Base-by-base conservation (phyloP, 92 coral and sea anemone species). In the Montipora capitata region DNA sequence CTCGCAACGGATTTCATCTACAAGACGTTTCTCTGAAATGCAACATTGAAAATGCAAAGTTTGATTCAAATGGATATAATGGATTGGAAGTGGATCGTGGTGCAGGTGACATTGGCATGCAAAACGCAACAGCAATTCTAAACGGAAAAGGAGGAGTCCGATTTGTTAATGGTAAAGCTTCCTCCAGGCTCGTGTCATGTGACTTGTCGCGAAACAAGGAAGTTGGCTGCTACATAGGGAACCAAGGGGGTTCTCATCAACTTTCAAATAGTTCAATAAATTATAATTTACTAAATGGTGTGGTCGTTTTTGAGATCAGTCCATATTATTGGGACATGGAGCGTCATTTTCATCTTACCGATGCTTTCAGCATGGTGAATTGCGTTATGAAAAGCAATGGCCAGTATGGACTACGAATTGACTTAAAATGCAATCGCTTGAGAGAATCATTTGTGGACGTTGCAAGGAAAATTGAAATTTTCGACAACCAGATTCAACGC, bases 141-240 rank as follows among this genome's bases (percentile, higher is more conserved):
- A 93, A 85, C 27, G 72, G 35, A 11, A 11, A 51, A 6, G 72
- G 88, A 3, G 96, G 96, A 13, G 56, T 93, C 38, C 52, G 71
- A 43, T 13, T 85, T 65, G 65, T 48, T 38, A 88, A 93, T 16
- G 96, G 96, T 3, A 45, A 64, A 11, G 88, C 74, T 1, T 81
- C 89, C 3, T 48, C 80, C 27, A 40, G 17, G 7, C 52, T 89
- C 38, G 4, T 39, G 20, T 45, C 14, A 4, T 90, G 86, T 14
- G 10, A 79, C 0, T 48, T 93, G 3, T 63, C 73, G 15, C 58
- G 42, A 14, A 93, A 93, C 35, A 45, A 40, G 13, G 76, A 76
- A 18, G 91, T 85, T 35, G 96, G 96, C 3, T 70, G 84, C 3
- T 15, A 14, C 3, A 63, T 93, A n/a, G 41, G 85, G 44, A 93